Percentiles rank a stretch among this genome's conserved stretches.
phyloP scores from a whole-genome alignment of 2,113 vertebrate genomes.

The Erpornis zantholeuca region DNA sequence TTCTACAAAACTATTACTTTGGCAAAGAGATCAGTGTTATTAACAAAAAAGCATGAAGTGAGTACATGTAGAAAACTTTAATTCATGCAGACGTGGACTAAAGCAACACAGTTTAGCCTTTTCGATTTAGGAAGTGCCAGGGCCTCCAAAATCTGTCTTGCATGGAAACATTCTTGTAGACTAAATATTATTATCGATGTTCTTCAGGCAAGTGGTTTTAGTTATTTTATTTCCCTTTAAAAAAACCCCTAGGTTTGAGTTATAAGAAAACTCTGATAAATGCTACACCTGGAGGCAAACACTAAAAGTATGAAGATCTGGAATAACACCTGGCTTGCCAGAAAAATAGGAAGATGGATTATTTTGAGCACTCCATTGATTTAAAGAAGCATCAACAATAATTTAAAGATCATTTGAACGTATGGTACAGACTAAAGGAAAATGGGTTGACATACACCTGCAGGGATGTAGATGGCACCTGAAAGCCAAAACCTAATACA shows the following conservation, averaged over 20 bases:
- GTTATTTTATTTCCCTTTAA: background rate
- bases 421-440: background rate
- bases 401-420: background rate
- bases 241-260: background rate
- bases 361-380: background rate
- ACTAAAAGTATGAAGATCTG: background rate
- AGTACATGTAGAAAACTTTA: background rate
- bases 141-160: background rate
- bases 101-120: background rate
- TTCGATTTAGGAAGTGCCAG: background rate
- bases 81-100: background rate
- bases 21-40: background rate
- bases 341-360: slow-evolving; percentile 24
- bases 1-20: background rate
- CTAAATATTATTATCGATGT: background rate
- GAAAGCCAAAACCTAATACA: background rate
- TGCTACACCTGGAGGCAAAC: slow-evolving; percentile 1
- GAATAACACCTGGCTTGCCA: slow-evolving; percentile 21
- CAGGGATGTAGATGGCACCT: background rate
- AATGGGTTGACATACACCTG: slow-evolving; percentile 2
- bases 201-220: background rate
- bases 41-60: background rate
- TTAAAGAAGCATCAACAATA: slow-evolving; percentile 10
- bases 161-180: background rate
- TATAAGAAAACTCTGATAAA: background rate